A percentile compares a stretch with the other conserved stretches of the same genome.
Evolutionary conservation across 2,113 vertebrate species (phyloP).

Genomic region (Sander lucioperca): DNA sequence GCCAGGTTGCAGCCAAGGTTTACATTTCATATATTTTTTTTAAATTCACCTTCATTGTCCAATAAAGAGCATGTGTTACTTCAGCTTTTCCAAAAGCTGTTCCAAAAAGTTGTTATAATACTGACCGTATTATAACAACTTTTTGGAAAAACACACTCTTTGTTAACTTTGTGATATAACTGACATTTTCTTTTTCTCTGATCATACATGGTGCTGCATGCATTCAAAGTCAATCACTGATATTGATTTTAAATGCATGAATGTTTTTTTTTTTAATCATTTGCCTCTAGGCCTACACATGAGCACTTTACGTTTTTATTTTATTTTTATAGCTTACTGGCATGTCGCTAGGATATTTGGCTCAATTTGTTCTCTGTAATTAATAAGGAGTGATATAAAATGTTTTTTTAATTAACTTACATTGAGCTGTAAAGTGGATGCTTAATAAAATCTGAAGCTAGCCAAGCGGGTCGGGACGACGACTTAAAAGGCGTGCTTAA

Average conservation of each 20-base stretch:
- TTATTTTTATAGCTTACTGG: background rate
- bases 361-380: background rate
- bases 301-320: background rate
- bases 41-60: background rate
- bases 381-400: background rate
- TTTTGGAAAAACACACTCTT: too few species aligned
- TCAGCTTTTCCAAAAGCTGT: too few species aligned
- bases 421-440: background rate
- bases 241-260: background rate
- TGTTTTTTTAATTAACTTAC: background rate
- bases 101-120: too few species aligned
- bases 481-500: background rate
- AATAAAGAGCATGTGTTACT: background rate
- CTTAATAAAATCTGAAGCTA: background rate
- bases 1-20: background rate
- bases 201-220: background rate
- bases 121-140: too few species aligned
- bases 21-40: background rate
- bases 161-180: background rate
- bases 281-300: too few species aligned
- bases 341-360: background rate
- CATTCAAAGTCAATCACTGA: background rate
- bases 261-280: background rate
- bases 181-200: background rate
- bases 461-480: background rate